Base-by-base conservation (phyloP, 2,888 invertebrate genomes). In the Platycnemis pennipes region DNA sequence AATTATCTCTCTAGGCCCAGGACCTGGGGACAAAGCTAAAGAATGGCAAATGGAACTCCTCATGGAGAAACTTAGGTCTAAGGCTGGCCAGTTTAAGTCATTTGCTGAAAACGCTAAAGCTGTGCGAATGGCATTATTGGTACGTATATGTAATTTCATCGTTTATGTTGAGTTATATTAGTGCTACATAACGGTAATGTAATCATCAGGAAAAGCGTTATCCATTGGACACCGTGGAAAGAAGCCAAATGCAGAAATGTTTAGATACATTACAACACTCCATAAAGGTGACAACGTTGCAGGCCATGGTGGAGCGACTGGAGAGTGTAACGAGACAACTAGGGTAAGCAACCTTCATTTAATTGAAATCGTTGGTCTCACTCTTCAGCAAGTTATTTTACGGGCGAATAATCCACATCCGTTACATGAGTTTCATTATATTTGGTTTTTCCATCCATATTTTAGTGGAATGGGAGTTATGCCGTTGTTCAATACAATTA, bases 191-290 rank as follows among this genome's bases (percentile, higher is more conserved):
- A 77, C 77, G 53, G 94, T 95, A 95, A 94, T 95, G 95, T 53
- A 95, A 94, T 95, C 96, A 96, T 37, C 96, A 98, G 98, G 99
- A 99, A 96, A 99, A 99, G 96, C 97, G 99, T 95, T 99, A 98
- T 97, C 98, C 98, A 7, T 97, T 99, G 94, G 99, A 99, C 96
- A 98, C 98, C 95, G 97, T 98, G 77, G 99, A 99, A 96, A 98
- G 98, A 96, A 97, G 97, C 95, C 98, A 98, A 95, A 97, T 99
- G 95, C 99, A 99, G 96, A 98, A 98, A 96, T 99, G 99, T 96
- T 97, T 99, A 95, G 99, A 99, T 96, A 98, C 98, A 94, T 97
- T 99, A 95, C 99, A 99, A 96, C 98, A 99, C 96, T 99, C 99
- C 95, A 99, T 99, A 95, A 99, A 99, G 97, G 99, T 99, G 2